phyloP scores from a whole-genome alignment of 2,113 vertebrate genomes.

The Aramus guarauna region DNA sequence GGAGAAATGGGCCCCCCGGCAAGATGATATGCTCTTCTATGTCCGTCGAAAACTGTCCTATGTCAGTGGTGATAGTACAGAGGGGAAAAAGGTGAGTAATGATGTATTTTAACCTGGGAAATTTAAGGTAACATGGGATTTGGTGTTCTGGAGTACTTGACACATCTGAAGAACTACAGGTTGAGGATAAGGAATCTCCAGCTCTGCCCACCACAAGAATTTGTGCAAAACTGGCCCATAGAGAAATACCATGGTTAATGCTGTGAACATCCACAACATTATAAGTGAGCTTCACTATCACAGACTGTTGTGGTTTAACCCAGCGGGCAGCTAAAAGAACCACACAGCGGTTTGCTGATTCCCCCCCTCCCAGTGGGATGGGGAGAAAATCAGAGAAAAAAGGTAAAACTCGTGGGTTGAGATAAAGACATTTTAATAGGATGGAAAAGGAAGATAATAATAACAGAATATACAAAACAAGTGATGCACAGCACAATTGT shows the following conservation, averaged over 20 bases:
- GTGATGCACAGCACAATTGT: too few relatives aligned
- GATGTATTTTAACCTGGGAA: not conserved
- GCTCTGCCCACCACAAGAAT: not conserved
- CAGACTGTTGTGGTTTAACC: too few relatives aligned
- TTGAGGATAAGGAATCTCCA: not conserved
- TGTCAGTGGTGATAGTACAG: slow-evolving; percentile 64
- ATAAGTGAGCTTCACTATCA: not conserved
- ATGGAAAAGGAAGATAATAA: too few relatives aligned
- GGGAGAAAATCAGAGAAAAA: too few relatives aligned
- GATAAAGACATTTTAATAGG: too few relatives aligned
- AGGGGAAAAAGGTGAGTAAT: slow-evolving; percentile 82
- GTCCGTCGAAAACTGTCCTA: slow-evolving; percentile 88
- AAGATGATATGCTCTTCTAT: slow-evolving; percentile 98
- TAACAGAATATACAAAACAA: too few relatives aligned
- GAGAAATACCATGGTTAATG: not conserved
- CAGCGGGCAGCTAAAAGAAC: too few relatives aligned
- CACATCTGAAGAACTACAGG: not conserved
- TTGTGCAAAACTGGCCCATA: fast-evolving
- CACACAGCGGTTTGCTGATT: too few relatives aligned
- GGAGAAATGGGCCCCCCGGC: slow-evolving; percentile 89
- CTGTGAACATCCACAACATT: not conserved
- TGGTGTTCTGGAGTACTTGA: not conserved
- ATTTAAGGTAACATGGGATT: not conserved
- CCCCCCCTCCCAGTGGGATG: too few relatives aligned
- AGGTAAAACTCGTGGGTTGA: too few relatives aligned